These are phyloP conservation scores for Rhizomys pruinosus DNA, from an alignment of 2,113 vertebrate species.

Conservation along the genomic window DNA sequence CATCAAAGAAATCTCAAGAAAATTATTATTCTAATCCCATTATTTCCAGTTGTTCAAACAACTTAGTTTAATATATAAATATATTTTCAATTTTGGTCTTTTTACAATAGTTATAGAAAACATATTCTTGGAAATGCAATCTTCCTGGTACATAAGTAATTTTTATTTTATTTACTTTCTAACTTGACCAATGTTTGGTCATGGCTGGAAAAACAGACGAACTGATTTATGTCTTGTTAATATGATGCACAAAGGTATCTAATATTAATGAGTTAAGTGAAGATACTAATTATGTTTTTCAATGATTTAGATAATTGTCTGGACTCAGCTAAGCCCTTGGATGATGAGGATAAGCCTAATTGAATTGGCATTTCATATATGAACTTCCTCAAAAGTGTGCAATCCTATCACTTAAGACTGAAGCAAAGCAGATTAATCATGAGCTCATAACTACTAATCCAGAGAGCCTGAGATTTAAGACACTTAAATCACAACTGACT, in stretches of 20 bases:
- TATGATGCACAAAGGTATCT: neutral
- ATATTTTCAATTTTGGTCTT: neutral
- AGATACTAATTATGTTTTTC: conserved; percentile 12
- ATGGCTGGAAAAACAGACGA: neutral
- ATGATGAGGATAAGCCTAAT: neutral
- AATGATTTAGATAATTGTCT: conserved; percentile 21
- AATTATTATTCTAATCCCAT: neutral
- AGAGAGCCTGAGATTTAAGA: neutral
- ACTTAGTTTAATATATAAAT: conserved; percentile 15
- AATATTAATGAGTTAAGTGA: neutral
- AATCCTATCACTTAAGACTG: neutral
- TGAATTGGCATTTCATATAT: neutral
- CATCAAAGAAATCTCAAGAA: conserved; percentile 39
- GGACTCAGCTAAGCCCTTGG: neutral
- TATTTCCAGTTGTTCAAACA: conserved; percentile 35
- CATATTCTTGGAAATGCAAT: neutral
- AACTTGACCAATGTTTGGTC: neutral
- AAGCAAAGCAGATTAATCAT: conserved; percentile 4
- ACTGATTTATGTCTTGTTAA: neutral
- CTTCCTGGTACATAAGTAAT: neutral
- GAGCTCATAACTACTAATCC: neutral
- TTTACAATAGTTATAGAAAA: neutral
- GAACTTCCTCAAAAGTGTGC: neutral
- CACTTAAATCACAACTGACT: neutral
- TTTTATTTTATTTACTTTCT: conserved; percentile 5